A percentile compares a stretch with the other conserved stretches of the same genome.
Evolutionary conservation across 2,113 vertebrate genomes (phyloP).

Genomic region (Engraulis encrasicolus): DNA sequence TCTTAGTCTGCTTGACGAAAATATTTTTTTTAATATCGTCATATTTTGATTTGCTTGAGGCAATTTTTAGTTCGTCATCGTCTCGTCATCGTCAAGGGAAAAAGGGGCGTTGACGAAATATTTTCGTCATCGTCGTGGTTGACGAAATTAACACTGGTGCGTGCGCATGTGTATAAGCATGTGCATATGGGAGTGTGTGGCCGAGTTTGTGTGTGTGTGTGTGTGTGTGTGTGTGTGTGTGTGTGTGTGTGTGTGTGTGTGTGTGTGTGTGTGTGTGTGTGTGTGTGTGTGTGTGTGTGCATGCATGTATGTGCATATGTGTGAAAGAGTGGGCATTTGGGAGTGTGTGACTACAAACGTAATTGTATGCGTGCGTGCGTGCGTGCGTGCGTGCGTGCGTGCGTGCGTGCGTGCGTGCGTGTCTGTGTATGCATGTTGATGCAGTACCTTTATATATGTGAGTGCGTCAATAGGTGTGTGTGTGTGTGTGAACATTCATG

Average conservation of each 20-base stretch:
- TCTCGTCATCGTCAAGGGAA: no score
- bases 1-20: no score
- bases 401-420: not conserved
- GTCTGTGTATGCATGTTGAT: not conserved
- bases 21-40: no score
- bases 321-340: no score
- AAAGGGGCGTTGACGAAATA: no score
- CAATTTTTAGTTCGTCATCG: no score
- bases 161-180: not conserved
- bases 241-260: slow-evolving; percentile 29
- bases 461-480: not conserved
- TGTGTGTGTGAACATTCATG: not conserved
- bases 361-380: not conserved
- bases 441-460: not conserved
- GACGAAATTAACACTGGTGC: no score
- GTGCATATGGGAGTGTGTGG: not conserved
- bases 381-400: slow-evolving; percentile 30
- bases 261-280: not conserved
- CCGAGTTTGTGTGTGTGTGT: not conserved
- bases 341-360: no score
- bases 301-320: not conserved
- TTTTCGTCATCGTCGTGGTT: no score
- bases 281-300: not conserved
- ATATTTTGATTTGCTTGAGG: no score
- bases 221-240: not conserved